A percentile compares a stretch with the other conserved stretches of the same genome.
Conservation (phyloP, 1,140 invertebrate species). For the Drosophila willistoni region DNA sequence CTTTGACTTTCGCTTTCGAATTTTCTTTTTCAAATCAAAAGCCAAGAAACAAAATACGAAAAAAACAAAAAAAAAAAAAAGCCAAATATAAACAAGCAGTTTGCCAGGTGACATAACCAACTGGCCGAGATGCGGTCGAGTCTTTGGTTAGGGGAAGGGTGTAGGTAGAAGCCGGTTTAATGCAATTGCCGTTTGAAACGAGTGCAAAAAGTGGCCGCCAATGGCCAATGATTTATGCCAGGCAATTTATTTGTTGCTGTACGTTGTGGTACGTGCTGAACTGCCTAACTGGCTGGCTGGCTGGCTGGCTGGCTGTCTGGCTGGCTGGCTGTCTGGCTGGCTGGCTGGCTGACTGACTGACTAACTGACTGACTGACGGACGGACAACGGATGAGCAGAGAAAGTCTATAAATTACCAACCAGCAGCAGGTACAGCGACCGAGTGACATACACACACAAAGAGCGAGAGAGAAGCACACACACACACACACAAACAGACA, state of each 20-base stretch:
- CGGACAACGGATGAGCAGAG: slow-evolving; percentile 53
- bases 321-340: not conserved
- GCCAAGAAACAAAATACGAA: slow-evolving; percentile 39
- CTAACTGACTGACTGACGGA: not conserved
- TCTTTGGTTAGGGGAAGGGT: not conserved
- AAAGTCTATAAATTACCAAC: slow-evolving; percentile 77
- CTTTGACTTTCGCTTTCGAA: slow-evolving; percentile 82
- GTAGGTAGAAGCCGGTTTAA: slow-evolving; percentile 9
- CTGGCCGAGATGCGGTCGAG: slow-evolving; percentile 61
- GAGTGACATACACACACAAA: slow-evolving; percentile 65
- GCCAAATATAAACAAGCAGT: slow-evolving; percentile 31
- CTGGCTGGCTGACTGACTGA: not conserved
- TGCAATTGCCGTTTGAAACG: slow-evolving; percentile 67
- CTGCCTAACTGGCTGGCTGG: not conserved
- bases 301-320: not conserved
- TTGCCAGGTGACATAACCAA: slow-evolving; percentile 73
- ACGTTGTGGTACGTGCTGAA: slow-evolving; percentile 82
- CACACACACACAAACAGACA: not conserved
- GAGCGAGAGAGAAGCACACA: slow-evolving; percentile 9
- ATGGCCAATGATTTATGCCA: slow-evolving; percentile 78
- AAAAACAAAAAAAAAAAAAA: slow-evolving; percentile 8
- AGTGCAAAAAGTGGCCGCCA: slow-evolving; percentile 76
- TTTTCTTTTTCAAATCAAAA: slow-evolving; percentile 72
- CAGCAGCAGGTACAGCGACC: slow-evolving; percentile 51
- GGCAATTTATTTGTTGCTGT: slow-evolving; percentile 80